phyloP scores from a whole-genome alignment of 2,797 vertebrate species.

The Miichthys miiuy region DNA sequence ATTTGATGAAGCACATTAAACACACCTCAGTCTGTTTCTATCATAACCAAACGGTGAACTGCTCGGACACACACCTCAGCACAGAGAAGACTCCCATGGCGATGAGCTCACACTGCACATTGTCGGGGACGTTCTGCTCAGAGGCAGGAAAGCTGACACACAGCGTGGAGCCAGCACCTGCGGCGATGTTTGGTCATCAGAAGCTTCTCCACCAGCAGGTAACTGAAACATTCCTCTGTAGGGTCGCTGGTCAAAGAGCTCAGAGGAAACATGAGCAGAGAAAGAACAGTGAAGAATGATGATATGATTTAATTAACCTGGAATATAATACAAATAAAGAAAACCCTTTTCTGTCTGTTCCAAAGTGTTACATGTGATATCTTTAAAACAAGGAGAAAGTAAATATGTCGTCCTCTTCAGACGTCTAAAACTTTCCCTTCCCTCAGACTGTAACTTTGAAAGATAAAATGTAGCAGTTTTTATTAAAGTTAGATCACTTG shows the following conservation, averaged over 20 bases:
- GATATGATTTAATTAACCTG: too few species aligned
- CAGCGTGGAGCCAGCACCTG: slow-evolving; percentile 87
- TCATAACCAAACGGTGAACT: not conserved
- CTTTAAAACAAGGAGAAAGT: too few species aligned
- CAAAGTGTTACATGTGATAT: too few species aligned
- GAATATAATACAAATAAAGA: too few species aligned
- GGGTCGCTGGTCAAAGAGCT: slow-evolving; percentile 80
- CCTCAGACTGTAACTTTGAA: too few species aligned
- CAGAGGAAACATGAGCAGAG: not conserved
- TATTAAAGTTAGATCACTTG: too few species aligned
- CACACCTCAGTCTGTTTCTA: not conserved
- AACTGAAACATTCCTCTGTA: slow-evolving; percentile 90
- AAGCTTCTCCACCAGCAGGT: slow-evolving; percentile 95
- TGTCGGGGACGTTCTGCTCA: slow-evolving; percentile 86
- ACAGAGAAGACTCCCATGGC: slow-evolving; percentile 94
- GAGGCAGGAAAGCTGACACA: slow-evolving; percentile 87
- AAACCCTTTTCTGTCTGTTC: too few species aligned
- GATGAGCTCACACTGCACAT: slow-evolving; percentile 95
- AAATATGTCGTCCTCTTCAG: too few species aligned
- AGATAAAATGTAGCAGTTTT: too few species aligned
- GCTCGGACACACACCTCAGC: slow-evolving; percentile 84
- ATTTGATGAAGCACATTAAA: not conserved
- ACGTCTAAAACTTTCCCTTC: too few species aligned
- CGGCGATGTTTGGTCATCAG: slow-evolving; percentile 90
- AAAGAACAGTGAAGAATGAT: too few species aligned